Evolutionary conservation across 2,797 vertebrate species (phyloP).

Genomic region (Potorous gilbertii): DNA sequence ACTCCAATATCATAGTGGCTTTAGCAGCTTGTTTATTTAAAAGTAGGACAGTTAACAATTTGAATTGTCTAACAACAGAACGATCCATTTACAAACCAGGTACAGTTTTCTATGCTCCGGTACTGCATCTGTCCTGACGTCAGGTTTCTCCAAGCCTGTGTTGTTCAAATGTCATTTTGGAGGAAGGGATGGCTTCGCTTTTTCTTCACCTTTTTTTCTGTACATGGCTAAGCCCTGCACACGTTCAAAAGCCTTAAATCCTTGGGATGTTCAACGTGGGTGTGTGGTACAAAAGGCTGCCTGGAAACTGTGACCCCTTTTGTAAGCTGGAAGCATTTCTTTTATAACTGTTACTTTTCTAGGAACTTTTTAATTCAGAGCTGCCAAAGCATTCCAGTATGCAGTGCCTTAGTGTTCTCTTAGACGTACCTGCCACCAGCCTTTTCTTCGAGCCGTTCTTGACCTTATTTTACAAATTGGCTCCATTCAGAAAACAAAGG

Average conservation of each 20-base stretch:
- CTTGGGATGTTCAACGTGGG: conserved; percentile 83
- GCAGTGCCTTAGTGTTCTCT: conserved; percentile 96
- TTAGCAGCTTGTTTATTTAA: conserved; percentile 69
- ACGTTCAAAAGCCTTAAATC: conserved; percentile 93
- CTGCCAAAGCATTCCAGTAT: conserved; percentile 98
- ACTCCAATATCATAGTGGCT: conserved; percentile 79
- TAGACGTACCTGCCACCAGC: conserved; percentile 84
- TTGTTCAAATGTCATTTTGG: conserved; percentile 79
- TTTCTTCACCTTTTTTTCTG: conserved; percentile 84
- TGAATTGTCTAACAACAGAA: conserved; percentile 59
- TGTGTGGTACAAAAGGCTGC: conserved; percentile 92
- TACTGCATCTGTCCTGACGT: conserved; percentile 77
- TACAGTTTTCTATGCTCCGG: conserved; percentile 81
- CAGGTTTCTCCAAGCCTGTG: conserved; percentile 78
- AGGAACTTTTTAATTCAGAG: conserved; percentile 92
- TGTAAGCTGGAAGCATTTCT: conserved; percentile 91
- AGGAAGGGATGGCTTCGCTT: conserved; percentile 79
- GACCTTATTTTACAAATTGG: conserved; percentile 80
- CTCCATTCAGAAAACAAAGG: conserved; percentile 68
- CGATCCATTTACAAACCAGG: conserved; percentile 82
- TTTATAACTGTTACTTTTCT: conserved; percentile 88
- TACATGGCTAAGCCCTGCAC: conserved; percentile 82
- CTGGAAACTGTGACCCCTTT: conserved; percentile 96
- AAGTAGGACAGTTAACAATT: background rate
- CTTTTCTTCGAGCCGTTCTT: conserved; percentile 78